Percentiles rank a stretch among this genome's conserved stretches.
phyloP scores from a whole-genome alignment of 2,797 vertebrate genomes.

The Mormyrus proboscirostris region DNA sequence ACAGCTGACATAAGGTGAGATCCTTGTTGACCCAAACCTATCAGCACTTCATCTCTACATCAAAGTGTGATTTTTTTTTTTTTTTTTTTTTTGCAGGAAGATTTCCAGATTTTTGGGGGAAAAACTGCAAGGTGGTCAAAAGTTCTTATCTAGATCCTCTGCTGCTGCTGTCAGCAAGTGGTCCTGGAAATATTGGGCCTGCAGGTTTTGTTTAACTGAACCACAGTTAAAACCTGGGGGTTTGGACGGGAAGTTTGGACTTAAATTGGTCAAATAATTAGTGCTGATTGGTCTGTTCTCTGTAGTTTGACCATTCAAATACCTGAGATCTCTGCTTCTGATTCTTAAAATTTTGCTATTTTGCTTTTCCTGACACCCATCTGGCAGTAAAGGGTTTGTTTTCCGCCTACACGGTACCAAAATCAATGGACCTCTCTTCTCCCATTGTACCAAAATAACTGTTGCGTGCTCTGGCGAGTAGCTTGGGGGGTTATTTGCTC shows the following conservation, averaged over 20 bases:
- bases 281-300: not conserved
- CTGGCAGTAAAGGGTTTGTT: not conserved
- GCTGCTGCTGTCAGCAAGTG: not conserved
- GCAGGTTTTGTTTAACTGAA: not conserved
- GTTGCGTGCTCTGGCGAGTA: not conserved
- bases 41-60: not conserved
- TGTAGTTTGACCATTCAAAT: not conserved
- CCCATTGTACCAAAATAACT: not conserved
- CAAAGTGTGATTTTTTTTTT: no score
- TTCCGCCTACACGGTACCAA: not conserved
- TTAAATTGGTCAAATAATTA: constrained; percentile 1
- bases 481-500: constrained; percentile 3
- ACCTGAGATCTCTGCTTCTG: not conserved
- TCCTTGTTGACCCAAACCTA: not conserved
- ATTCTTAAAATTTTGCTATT: not conserved
- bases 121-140: not conserved
- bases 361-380: not conserved
- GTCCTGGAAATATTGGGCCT: not conserved
- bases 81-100: not conserved
- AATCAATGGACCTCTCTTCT: not conserved
- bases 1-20: not conserved
- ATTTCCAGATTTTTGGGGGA: not conserved
- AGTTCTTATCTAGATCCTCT: not conserved
- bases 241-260: not conserved
- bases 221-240: not conserved